Base-by-base conservation (phyloP, 2,113 vertebrate species). In the Pluvianellus socialis region DNA sequence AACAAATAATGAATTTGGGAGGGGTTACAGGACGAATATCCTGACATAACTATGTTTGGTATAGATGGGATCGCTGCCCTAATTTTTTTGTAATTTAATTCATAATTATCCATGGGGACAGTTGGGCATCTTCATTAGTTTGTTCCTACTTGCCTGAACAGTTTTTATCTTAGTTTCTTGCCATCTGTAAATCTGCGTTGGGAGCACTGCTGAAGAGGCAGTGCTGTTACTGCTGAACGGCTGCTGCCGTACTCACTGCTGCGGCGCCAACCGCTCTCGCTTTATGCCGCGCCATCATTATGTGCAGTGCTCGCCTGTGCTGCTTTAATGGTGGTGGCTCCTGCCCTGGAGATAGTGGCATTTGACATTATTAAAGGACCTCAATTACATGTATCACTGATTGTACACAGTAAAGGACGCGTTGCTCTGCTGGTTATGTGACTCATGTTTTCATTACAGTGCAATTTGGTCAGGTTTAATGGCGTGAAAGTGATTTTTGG, bases 181-280 rank as follows among this genome's bases (percentile, higher is more conserved):
- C 91, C 73, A 66, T 85, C 92, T 91, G 79, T 79, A 91, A 33
- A 33, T 89, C 18, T 84, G 73, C 59, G 68, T 35, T 84, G 27
- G 45, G 75, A 59, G 3, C 47, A 52, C 47, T 28, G 47, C 2
- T 70, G 86, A 62, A 76, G 94, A 84, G 73, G 73, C 88, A 91
- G 86, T 14, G 65, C 83, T 61, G 92, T 19, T 19, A 12, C 6
- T 44, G 82, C 62, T 13, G 79, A 93, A 26, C 92, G 93, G 93
- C 90, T 93, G 96, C 90, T 95, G 76, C 79, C 47, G 45, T 32
- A 32, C 79, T 75, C 35, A 9, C 65, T 83, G 91, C 92, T 73
- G 79, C 2, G 49, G 56, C 80, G 75, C 95, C 96, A 95, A 8
- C 47, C 91, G 82, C 86, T 95, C 59, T 0, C 58, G 1, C 27